Conservation (phyloP, 2,113 vertebrate species). For the Tinamus guttatus region DNA sequence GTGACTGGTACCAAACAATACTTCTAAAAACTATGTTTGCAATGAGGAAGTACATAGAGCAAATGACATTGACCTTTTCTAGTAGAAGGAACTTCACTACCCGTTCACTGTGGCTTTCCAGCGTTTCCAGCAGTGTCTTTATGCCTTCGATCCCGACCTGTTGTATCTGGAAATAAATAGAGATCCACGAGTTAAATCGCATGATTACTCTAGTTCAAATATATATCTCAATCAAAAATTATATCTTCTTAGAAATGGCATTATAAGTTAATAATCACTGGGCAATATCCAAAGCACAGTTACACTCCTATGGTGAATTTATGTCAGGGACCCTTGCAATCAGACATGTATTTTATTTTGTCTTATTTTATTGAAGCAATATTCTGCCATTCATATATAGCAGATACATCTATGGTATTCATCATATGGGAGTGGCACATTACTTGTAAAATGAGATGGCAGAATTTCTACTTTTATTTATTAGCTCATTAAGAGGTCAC, state of each 20-base stretch:
- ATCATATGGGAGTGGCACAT: neutral
- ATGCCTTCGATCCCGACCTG: neutral
- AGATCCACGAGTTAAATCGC: neutral
- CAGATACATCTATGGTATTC: neutral
- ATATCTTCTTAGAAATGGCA: neutral
- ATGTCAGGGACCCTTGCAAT: neutral
- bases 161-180: conserved; percentile 15
- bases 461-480: neutral
- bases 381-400: neutral
- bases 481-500: neutral
- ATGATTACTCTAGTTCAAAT: neutral
- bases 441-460: neutral
- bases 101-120: neutral
- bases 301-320: neutral
- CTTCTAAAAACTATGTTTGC: neutral
- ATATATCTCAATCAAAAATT: neutral
- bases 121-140: neutral
- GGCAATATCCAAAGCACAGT: neutral
- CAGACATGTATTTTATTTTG: neutral
- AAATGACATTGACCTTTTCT: neutral
- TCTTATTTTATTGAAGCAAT: neutral
- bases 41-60: neutral
- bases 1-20: neutral
- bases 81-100: neutral
- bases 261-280: neutral